Percentiles rank a stretch among this genome's conserved stretches.
These are phyloP conservation scores for Gadus macrocephalus DNA, from an alignment of 2,113 vertebrate species.

Conservation along the genomic window DNA sequence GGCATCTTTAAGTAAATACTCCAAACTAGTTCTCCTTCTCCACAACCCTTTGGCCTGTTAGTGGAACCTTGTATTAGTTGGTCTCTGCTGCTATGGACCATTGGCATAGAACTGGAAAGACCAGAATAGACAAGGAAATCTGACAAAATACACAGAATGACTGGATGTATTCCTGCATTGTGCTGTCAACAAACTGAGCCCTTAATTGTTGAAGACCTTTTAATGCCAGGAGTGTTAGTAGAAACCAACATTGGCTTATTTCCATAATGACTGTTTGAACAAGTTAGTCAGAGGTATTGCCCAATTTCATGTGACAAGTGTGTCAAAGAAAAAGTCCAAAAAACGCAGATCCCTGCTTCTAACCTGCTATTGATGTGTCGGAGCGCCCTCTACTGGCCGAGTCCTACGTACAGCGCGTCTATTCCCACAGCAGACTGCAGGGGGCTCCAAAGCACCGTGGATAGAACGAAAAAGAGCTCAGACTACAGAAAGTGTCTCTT, in stretches of 20 bases:
- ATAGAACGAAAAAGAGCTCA: neutral
- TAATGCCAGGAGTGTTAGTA: neutral
- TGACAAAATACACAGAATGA: no score
- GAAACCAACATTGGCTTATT: conserved; percentile 3
- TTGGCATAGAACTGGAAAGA: no score
- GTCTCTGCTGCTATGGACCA: no score
- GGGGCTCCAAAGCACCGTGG: conserved; percentile 40
- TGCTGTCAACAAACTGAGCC: no score
- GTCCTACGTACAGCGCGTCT: neutral
- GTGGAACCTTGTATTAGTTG: no score
- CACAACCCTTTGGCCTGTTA: no score
- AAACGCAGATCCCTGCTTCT: no score
- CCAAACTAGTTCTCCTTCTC: neutral
- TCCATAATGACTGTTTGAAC: conserved; percentile 2
- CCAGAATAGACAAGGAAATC: no score
- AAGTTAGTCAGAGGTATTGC: neutral
- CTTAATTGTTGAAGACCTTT: neutral
- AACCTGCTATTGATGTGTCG: conserved; percentile 17
- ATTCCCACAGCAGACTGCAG: conserved; percentile 24
- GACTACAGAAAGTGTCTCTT: neutral
- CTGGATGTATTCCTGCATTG: no score
- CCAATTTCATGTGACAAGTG: neutral
- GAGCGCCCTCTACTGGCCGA: conserved; percentile 56
- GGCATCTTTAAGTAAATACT: neutral
- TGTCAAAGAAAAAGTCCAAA: no score